These are phyloP conservation scores for Nasonovia ribisnigri DNA, from an alignment of 2,888 invertebrate genomes.

Conservation along the genomic window DNA sequence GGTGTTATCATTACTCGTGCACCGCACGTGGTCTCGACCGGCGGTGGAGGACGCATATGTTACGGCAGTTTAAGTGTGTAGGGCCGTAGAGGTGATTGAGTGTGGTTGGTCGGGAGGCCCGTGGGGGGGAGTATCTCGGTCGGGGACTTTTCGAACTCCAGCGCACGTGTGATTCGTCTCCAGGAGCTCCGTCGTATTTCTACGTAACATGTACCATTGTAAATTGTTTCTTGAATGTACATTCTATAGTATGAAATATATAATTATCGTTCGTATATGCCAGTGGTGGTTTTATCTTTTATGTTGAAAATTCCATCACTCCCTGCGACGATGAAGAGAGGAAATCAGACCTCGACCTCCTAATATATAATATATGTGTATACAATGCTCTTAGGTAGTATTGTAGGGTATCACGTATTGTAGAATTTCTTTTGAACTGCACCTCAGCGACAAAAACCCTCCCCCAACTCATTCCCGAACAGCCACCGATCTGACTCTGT, in stretches of 20 bases:
- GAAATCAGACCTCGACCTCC: background rate
- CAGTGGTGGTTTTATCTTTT: background rate
- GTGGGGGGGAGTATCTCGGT: background rate
- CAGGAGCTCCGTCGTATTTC: background rate
- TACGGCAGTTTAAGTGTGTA: no score
- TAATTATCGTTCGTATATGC: background rate
- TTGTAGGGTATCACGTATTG: conserved; percentile 30
- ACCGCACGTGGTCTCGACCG: background rate
- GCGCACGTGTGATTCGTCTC: background rate
- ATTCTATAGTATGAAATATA: background rate
- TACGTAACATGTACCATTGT: background rate
- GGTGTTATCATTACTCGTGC: background rate
- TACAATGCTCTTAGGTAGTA: conserved; percentile 6
- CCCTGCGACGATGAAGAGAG: background rate
- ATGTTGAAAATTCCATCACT: background rate
- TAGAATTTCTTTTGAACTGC: conserved; percentile 12
- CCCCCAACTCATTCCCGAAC: background rate
- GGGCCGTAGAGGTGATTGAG: no score
- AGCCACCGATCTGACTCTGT: background rate
- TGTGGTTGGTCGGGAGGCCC: background rate
- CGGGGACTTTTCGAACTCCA: background rate
- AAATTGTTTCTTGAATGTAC: background rate
- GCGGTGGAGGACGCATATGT: background rate
- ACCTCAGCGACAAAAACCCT: background rate
- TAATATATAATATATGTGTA: background rate